Evolutionary conservation across 2,888 invertebrate species (phyloP).

Genomic region (Eretmocerus hayati): DNA sequence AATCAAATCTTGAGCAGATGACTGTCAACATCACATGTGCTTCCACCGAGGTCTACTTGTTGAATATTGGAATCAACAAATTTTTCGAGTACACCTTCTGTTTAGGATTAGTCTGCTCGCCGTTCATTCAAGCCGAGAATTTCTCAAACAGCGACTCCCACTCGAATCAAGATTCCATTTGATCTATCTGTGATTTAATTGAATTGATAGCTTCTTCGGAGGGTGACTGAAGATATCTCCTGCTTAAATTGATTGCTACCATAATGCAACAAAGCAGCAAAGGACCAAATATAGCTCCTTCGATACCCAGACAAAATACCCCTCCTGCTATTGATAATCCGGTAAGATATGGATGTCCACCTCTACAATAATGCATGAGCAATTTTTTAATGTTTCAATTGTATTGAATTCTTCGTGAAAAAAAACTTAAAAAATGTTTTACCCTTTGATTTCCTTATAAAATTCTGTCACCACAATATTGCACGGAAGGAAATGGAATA

Average conservation of each 20-base stretch:
- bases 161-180: constrained; percentile 24
- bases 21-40: too few relatives aligned
- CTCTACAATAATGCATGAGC: too few relatives aligned
- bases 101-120: too few relatives aligned
- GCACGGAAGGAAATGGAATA: constrained; percentile 83
- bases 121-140: too few relatives aligned
- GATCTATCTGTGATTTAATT: constrained; percentile 31
- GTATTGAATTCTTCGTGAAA: too few relatives aligned
- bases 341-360: constrained; percentile 93
- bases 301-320: constrained; percentile 92
- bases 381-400: too few relatives aligned
- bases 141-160: too few relatives aligned
- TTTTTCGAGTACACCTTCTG: too few relatives aligned
- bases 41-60: too few relatives aligned
- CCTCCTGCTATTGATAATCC: constrained; percentile 97
- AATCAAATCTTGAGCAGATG: too few relatives aligned
- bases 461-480: constrained; percentile 92
- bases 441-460: constrained; percentile 97
- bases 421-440: too few relatives aligned
- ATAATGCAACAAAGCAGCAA: constrained; percentile 89
- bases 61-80: too few relatives aligned
- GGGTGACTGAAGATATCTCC: constrained; percentile 48
- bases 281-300: constrained; percentile 96
- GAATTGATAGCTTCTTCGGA: constrained; percentile 51
- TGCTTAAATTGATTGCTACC: constrained; percentile 75